phyloP scores from a whole-genome alignment of 2,888 invertebrate species.

The Brachyopa scutellaris region DNA sequence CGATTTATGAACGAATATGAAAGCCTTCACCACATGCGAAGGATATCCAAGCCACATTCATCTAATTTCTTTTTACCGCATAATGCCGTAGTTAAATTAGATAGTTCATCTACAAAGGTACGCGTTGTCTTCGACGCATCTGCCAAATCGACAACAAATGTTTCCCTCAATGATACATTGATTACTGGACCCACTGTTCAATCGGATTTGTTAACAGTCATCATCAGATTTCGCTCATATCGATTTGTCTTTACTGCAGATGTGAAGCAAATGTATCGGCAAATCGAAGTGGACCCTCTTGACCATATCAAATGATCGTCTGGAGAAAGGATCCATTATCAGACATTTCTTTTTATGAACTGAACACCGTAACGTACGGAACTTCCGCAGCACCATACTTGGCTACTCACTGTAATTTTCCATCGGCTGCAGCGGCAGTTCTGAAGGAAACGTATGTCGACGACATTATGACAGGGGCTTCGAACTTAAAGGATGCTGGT shows the following conservation, averaged over 20 bases:
- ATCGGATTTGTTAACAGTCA: constrained; percentile 14
- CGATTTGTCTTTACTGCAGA: not conserved
- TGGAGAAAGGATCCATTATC: constrained; percentile 47
- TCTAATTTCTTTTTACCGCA: not conserved
- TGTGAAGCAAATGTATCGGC: constrained; percentile 72
- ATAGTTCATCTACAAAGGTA: constrained; percentile 1
- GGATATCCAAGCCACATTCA: not conserved
- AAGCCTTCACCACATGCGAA: not conserved
- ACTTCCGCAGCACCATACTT: constrained; percentile 69
- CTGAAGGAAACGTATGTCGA: constrained; percentile 69
- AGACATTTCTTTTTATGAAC: not conserved
- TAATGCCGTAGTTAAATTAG: not conserved
- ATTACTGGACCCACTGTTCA: constrained; percentile 20
- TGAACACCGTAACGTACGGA: constrained; percentile 56
- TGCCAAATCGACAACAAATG: too few species aligned
- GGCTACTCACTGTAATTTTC: constrained; percentile 62
- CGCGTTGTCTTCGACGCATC: constrained; percentile 4
- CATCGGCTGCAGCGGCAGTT: constrained; percentile 50
- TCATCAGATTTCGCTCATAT: not conserved
- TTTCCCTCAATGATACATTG: constrained; percentile 4
- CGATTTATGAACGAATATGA: constrained; percentile 6
- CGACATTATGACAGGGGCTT: constrained; percentile 66
- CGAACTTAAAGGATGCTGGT: constrained; percentile 47
- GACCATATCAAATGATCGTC: constrained; percentile 71
- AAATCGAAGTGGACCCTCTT: constrained; percentile 63